phyloP scores from a whole-genome alignment of 2,113 vertebrate species.

The Pleuronectes platessa region DNA sequence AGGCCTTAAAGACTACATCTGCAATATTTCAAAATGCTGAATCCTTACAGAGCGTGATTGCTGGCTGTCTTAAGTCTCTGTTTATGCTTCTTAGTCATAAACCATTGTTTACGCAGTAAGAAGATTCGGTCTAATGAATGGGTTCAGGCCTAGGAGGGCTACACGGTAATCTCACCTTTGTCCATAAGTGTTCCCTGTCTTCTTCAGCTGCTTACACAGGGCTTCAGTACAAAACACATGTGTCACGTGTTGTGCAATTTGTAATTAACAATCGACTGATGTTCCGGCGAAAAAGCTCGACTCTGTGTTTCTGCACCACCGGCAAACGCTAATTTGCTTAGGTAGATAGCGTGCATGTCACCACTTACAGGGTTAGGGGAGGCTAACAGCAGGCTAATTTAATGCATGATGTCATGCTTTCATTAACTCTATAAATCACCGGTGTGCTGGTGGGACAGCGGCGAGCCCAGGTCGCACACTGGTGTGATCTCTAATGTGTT shows the following conservation, averaged over 20 bases:
- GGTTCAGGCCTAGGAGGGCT: conserved; percentile 41
- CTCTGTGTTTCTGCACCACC: neutral
- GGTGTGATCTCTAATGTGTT: conserved; percentile 49
- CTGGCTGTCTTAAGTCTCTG: conserved; percentile 55
- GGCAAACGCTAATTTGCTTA: conserved; percentile 42
- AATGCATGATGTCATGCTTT: conserved; percentile 47
- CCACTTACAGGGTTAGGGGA: conserved; percentile 30
- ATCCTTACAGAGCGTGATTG: conserved; percentile 54
- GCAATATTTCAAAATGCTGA: conserved; percentile 36
- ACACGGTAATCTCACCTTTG: conserved; percentile 62
- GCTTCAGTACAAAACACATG: conserved; percentile 19
- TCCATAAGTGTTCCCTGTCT: conserved; percentile 57
- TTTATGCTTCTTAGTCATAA: conserved; percentile 66
- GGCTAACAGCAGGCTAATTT: conserved; percentile 23
- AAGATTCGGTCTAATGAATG: conserved; percentile 63
- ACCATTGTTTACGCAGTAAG: conserved; percentile 71
- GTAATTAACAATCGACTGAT: conserved; percentile 56
- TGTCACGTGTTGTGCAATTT: conserved; percentile 65
- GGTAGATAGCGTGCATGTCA: conserved; percentile 21
- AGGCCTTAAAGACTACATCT: conserved; percentile 22
- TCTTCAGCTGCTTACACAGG: conserved; percentile 27
- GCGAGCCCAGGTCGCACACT: conserved; percentile 39
- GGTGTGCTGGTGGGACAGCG: conserved; percentile 7
- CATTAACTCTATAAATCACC: conserved; percentile 48
- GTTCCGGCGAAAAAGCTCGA: conserved; percentile 6